Base-by-base conservation (phyloP, 2,113 vertebrate species). In the Psittacula cyanocephala region DNA sequence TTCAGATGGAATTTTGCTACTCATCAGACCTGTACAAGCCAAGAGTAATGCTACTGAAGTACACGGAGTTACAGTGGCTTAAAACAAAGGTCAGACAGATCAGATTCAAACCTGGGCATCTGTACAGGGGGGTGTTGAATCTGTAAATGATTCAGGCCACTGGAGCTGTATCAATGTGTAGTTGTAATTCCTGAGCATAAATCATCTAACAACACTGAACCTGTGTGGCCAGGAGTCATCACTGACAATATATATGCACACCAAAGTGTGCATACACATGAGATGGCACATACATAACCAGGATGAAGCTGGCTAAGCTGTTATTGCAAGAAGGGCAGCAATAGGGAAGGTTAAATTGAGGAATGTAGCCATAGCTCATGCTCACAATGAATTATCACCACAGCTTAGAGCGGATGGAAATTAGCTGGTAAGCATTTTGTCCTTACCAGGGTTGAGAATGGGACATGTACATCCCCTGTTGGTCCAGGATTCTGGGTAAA, bases 401-500 rank as follows among this genome's bases (percentile, higher is more conserved):
- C 46, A 70, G 31, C 46, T 78, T 52, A 59, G 13, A 53, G 19
- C 15, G 41, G 25, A 52, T 74, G 29, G 8, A 83, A 65, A 88
- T 39, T 0, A 39, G 35, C 37, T 17, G 4, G 10, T 39, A 77
- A 80, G 16, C 14, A 50, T 77, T 84, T 68, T 89, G 25, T 57
- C 71, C 96, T 96, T 96, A 99, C 99, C 99, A 88, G 99, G 99
- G 95, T 99, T 99, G 47, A 99, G 98, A 79, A 99, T 97, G 12
- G 99, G 99, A 91, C 99, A 99, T 65, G 99, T 99, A 84, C 98
- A 99, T 39, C 99, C 99, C 1, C 98, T 98, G 88, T 98, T 98
- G 86, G 98, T 99, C 99, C 99, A 99, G 81, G 99, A 98, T 88
- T 99, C 97, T 18, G 99, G 99, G 88, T 98, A 99, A 87, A 99